Base-by-base conservation (phyloP, 2,797 vertebrate species). In the Stomatorhinus walkeri region DNA sequence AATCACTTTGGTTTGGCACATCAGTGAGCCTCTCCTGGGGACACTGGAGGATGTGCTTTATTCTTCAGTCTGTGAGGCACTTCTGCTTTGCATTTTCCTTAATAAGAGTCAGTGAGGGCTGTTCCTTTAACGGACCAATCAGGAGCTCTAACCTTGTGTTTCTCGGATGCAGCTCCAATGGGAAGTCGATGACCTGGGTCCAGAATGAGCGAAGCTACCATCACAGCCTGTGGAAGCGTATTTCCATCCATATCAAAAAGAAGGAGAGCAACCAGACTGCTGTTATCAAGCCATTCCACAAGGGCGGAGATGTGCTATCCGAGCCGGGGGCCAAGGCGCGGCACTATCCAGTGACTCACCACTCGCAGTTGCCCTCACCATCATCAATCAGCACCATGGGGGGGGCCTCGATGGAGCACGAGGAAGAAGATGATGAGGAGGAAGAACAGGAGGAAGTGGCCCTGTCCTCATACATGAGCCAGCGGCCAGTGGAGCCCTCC, bases 221-320 rank as follows among this genome's bases (percentile, higher is more conserved):
- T 49, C 97, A 98, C 4, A 98, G 97, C 93, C 94, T 99, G 84
- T 99, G 98, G 98, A 98, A 99, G 92, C 93, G 98, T 81, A 93
- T 99, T 91, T 99, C 98, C 0, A 94, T 99, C 89, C 98, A 99
- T 64, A 98, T 99, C 91, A 99, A 98, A 95, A 99, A 97, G 90
- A 98, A 98, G 68, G 98, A 96, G 92, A 90, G 91, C 56, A 99
- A 99, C 91, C 98, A 99, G 93, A 99, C 98, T 0, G 98, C 98
- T 12, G 97, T 99, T 90, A 99, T 99, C 93, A 99, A 99, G 92
- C 98, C 98, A 24, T 99, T 99, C 92, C 97, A 98, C 59, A 97
- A 99, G 92, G 96, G 94, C 8, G 95, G 94, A 0, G 93, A 96
- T 2, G 90, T 93, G 0, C 93, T 96, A 46, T 94, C 93, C 0